Conservation (phyloP, 2,113 vertebrate genomes). For the Lanius collurio region DNA sequence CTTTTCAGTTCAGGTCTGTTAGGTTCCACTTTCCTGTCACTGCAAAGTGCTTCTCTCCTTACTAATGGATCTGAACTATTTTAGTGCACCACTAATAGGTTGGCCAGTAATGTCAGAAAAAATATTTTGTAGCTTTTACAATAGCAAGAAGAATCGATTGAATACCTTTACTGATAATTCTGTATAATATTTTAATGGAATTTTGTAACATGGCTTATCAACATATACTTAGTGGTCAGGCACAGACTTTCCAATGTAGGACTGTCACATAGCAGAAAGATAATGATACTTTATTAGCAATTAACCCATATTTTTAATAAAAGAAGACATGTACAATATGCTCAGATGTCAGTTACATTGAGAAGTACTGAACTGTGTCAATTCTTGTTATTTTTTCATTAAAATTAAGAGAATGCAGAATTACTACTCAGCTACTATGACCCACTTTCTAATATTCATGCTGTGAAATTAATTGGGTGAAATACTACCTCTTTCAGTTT, state of each 20-base stretch:
- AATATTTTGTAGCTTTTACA: neutral
- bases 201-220: neutral
- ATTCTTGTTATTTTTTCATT: neutral
- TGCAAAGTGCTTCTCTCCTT: neutral
- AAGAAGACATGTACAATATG: neutral
- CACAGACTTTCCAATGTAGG: neutral
- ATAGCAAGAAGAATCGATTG: neutral
- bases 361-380: neutral
- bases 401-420: neutral
- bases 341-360: neutral
- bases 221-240: neutral
- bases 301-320: neutral
- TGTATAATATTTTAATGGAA: neutral
- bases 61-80: neutral
- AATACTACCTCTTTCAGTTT: neutral
- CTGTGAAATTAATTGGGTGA: conserved; percentile 30
- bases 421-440: neutral
- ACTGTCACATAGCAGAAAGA: neutral
- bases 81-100: neutral
- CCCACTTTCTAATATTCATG: neutral
- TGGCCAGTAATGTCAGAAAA: neutral
- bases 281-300: neutral
- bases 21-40: neutral
- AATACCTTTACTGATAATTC: neutral
- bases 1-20: neutral